Evolutionary conservation across 2,888 invertebrate genomes (phyloP), one percentile per base, ranked within the genome.

Genomic region (Tiliacea citrago): DNA sequence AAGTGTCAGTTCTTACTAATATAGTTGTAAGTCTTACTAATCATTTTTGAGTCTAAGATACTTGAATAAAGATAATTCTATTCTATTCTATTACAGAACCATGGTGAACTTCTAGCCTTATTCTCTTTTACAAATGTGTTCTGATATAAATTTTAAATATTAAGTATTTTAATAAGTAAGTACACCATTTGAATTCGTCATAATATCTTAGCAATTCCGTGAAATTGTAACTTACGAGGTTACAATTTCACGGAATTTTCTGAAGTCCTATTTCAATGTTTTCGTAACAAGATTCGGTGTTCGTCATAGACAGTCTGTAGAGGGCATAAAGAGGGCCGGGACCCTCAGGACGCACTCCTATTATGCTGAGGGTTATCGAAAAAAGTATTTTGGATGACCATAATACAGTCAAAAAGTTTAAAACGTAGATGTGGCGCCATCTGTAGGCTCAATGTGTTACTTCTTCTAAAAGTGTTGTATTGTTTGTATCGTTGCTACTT

Each of bases 341-440:
- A 29, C 9, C 9, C 69, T 81, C 21, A 55, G 21, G n/a, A 53
- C 39, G 35, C 55, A 39, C 81, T 83, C 67, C 62, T 68, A 78
- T 78, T 81, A 83, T 68, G 62, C 55, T 65, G 39, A 83, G 73
- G 39, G 63, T 60, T 58, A 79, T 73, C 47, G 47, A 82, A 70
- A 70, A 83, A 66, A 24, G 53, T 79, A 67, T 67, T 69, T 67
- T 67, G 53, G 29, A 73, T 55, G 69, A 67, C 55, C 21, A 57
- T 70, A 73, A 55, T 69, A 58, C 42, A 53, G 53, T 35, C n/a
- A 16, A 18, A 3, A 18, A 60, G 24, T 45, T 49, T 45, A n/a
- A 55, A 66, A 57, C 21, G 9, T 53, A 7, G 13, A 13, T 51
- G 12, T 51, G 12, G 21, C 29, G 65, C 29, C 49, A 75, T 75